phyloP scores from a whole-genome alignment of 2,797 vertebrate genomes.

The Paedocypris micromegethes region DNA sequence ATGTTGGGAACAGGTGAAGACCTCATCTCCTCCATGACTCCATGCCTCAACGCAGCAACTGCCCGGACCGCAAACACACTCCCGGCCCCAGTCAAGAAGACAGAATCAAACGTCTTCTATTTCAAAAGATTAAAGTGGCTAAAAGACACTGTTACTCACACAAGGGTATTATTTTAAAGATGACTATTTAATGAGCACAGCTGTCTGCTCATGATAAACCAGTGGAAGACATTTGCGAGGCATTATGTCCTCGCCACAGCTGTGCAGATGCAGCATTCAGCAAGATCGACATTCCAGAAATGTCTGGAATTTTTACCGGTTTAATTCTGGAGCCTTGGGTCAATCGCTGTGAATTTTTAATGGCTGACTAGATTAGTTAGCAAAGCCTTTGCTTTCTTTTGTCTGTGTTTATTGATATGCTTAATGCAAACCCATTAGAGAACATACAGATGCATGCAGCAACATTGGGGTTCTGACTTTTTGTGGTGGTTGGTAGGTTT shows the following conservation, averaged over 20 bases:
- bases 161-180: conserved; percentile 27
- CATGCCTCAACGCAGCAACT: conserved; percentile 20
- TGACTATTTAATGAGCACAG: conserved; percentile 35
- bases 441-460: too few relatives aligned
- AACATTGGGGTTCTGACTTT: too few relatives aligned
- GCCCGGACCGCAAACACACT: conserved; percentile 28
- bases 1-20: conserved; percentile 28
- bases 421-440: too few relatives aligned
- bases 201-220: conserved; percentile 28
- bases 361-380: not conserved
- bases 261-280: conserved; percentile 35
- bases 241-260: conserved; percentile 23
- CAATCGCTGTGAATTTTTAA: conserved; percentile 7
- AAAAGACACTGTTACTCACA: conserved; percentile 29
- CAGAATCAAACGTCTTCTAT: conserved; percentile 30
- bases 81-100: conserved; percentile 9
- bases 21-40: conserved; percentile 14
- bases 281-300: conserved; percentile 18
- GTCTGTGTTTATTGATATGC: not conserved
- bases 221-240: conserved; percentile 20
- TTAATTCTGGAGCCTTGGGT: conserved; percentile 26
- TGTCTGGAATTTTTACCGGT: conserved; percentile 18
- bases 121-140: conserved; percentile 33
- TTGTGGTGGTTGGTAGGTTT: too few relatives aligned
- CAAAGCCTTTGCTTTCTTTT: conserved; percentile 30